Evolutionary conservation across 2,888 invertebrate species (phyloP).

Genomic region (Machimus rusticus): DNA sequence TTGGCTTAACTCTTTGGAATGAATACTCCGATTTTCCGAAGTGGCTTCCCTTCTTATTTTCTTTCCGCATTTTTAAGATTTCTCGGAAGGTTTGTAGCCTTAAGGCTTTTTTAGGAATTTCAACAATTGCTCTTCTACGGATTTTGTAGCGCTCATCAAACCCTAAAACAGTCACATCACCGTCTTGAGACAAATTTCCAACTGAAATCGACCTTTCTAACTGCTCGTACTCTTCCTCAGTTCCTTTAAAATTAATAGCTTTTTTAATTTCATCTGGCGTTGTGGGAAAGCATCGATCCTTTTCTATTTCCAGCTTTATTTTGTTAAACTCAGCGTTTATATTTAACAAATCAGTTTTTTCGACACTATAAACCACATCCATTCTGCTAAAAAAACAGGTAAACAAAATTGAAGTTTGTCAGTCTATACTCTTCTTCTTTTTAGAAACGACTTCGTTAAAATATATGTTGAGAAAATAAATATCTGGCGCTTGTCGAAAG

Average conservation of each 20-base stretch:
- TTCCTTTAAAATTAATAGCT: constrained; percentile 47
- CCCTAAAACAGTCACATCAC: not conserved
- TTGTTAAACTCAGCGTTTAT: constrained; percentile 52
- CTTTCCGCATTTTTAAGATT: constrained; percentile 8
- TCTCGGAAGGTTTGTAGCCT: constrained; percentile 35
- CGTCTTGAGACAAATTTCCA: constrained; percentile 15
- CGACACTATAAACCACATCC: constrained; percentile 54
- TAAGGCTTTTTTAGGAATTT: constrained; percentile 43
- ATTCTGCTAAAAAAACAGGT: constrained; percentile 47
- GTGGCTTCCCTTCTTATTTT: not conserved
- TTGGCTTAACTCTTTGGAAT: not conserved
- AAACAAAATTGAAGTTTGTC: not conserved
- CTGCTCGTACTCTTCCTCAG: constrained; percentile 45
- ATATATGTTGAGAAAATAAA: too few species aligned
- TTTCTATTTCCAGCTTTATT: constrained; percentile 48
- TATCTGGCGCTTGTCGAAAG: too few species aligned
- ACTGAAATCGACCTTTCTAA: not conserved
- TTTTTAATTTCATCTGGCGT: constrained; percentile 48
- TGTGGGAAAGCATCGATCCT: constrained; percentile 45
- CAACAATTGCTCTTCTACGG: constrained; percentile 8
- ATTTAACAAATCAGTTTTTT: constrained; percentile 50
- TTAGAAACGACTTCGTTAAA: too few species aligned
- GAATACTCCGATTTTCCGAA: constrained; percentile 51
- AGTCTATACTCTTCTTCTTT: not conserved
- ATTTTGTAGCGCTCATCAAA: not conserved